Base-by-base conservation (phyloP, 2,797 vertebrate genomes). In the Otolemur crassicaudatus region DNA sequence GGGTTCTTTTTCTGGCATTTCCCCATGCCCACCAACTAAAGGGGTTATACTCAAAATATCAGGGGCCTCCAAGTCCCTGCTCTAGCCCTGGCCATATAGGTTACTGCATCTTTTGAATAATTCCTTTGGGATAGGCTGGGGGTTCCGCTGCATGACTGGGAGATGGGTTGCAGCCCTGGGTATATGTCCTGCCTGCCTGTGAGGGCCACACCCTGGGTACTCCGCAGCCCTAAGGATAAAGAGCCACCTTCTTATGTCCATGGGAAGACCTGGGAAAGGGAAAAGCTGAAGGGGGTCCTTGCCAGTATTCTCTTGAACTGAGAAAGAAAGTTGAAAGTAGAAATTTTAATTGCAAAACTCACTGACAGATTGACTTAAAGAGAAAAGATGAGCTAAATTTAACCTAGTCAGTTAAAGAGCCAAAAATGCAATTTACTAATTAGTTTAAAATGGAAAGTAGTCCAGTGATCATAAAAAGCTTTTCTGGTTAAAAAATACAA, bases 351-450 rank as follows among this genome's bases (percentile, higher is more conserved):
- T 97, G 94, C 97, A 94, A 80, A 97, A 92, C 82, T 82, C 86
- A 77, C 94, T n/a, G 91, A 98, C 97, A 98, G 97, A 97, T 97
- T 97, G 97, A 92, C 90, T 97, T 93, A 60, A 91, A 97, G 95
- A 82, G 85, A 83, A 94, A 92, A 91, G 95, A 97, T 65, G 95
- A 97, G 95, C 97, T 98, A 98, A 97, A 97, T 97, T 97, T 98
- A 98, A 94, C 91, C 60, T 3, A 80, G 87, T 56, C 84, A 85
- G 96, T 91, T 95, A 97, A 94, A 94, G 95, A 97, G 97, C 97
- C 96, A 96, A 94, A 97, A 96, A 96, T 92, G 96, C 92, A 94
- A 85, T 97, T 97, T 94, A 95, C 97, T 97, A 95, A 97, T 96
- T 97, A 97, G 94, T 82, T 97, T 91, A 96, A 97, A 97, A 94